Evolutionary conservation across 92 coral and sea anemone genomes (phyloP).

Genomic region (Micromussa lordhowensis): DNA sequence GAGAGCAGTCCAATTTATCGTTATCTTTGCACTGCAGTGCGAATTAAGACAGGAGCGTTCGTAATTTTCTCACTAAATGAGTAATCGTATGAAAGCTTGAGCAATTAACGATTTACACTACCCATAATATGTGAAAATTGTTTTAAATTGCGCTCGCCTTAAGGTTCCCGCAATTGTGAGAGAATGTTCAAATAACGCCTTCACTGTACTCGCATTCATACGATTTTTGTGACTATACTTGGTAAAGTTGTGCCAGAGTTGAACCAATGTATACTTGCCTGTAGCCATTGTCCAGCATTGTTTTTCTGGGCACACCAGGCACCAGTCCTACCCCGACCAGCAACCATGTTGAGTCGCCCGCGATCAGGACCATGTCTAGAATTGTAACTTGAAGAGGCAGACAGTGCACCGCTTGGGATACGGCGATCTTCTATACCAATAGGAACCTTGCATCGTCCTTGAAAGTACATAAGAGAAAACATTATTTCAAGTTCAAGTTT

Average conservation of each 20-base stretch:
- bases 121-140: no score
- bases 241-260: not conserved
- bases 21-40: no score
- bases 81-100: no score
- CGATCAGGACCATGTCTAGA: conserved; percentile 76
- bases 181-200: no score
- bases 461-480: not conserved
- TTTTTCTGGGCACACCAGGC: conserved; percentile 87
- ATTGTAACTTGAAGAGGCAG: conserved; percentile 79
- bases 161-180: no score
- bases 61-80: no score
- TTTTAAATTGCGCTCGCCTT: no score
- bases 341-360: conserved; percentile 79
- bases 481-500: not conserved
- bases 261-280: conserved; percentile 21
- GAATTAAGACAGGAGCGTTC: no score
- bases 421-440: conserved; percentile 86
- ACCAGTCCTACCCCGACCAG: conserved; percentile 75
- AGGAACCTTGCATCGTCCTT: conserved; percentile 73
- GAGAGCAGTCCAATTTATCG: no score
- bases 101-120: no score
- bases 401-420: conserved; percentile 79
- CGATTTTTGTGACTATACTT: no score
- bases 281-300: conserved; percentile 85
- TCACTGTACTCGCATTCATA: no score